A percentile compares a stretch with the other conserved stretches of the same genome.
Evolutionary conservation across 2,113 vertebrate species (phyloP).

Genomic region (Eretmodus cyanostictus): DNA sequence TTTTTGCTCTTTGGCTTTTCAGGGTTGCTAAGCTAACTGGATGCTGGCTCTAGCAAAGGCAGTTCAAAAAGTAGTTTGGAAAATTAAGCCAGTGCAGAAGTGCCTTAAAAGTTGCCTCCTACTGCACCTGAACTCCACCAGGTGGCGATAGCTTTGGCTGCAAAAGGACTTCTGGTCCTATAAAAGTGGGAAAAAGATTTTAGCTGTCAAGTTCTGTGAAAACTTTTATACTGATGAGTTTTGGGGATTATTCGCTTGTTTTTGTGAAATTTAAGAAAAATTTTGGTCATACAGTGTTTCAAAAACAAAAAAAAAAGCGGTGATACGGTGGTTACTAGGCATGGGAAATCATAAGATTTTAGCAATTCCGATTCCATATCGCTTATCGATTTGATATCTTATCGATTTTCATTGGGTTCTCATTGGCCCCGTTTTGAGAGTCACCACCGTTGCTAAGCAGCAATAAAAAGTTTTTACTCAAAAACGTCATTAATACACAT

Average conservation of each 20-base stretch:
- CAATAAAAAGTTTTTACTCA: neutral
- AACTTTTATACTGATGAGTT: neutral
- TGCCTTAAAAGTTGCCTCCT: neutral
- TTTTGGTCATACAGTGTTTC: neutral
- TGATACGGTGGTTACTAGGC: fast-evolving
- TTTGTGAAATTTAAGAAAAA: neutral
- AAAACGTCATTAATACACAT: neutral
- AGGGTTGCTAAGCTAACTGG: neutral
- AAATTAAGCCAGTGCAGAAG: neutral
- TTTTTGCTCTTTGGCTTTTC: neutral
- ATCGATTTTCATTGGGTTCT: neutral
- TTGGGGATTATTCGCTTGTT: neutral
- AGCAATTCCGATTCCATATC: neutral
- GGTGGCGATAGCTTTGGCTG: neutral
- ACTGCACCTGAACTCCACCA: neutral
- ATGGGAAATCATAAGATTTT: neutral
- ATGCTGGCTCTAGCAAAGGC: neutral
- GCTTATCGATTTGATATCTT: neutral
- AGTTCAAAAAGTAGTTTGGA: neutral
- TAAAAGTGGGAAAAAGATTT: neutral
- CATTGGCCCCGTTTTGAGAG: neutral
- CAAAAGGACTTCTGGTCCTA: fast-evolving
- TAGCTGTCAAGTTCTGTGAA: neutral
- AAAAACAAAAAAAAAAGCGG: fast-evolving
- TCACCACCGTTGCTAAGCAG: neutral